Evolutionary conservation across 2,113 vertebrate species (phyloP).

Genomic region (Eptesicus fuscus): DNA sequence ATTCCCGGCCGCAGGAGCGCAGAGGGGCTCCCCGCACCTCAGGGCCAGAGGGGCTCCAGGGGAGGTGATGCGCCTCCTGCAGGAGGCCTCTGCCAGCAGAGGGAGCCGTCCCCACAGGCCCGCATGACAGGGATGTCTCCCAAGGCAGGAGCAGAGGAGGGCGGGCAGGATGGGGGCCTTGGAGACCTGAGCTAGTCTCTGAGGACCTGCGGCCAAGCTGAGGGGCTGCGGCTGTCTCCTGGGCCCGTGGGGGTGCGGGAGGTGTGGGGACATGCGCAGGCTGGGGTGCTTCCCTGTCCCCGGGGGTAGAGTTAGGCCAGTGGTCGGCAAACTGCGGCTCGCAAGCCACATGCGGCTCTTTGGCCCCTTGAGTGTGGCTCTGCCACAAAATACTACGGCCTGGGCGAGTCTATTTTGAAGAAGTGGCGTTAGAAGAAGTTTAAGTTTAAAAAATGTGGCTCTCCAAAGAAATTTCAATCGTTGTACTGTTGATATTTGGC

Average conservation of each 20-base stretch:
- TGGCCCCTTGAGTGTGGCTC: too few species aligned
- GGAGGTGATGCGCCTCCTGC: neutral
- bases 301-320: neutral
- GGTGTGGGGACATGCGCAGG: neutral
- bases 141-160: neutral
- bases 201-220: neutral
- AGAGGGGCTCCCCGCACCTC: neutral
- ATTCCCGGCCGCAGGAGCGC: fast-evolving
- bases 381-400: too few species aligned
- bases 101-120: neutral
- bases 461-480: too few species aligned
- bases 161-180: fast-evolving
- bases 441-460: too few species aligned
- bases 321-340: too few species aligned
- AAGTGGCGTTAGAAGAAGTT: too few species aligned
- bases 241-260: neutral
- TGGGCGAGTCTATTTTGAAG: too few species aligned
- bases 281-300: neutral
- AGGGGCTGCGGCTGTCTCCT: neutral
- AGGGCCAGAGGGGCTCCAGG: neutral
- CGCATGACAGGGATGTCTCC: neutral
- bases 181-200: neutral
- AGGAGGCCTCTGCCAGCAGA: neutral
- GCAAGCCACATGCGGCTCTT: too few species aligned
- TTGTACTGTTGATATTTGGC: too few species aligned